phyloP scores from a whole-genome alignment of 2,797 vertebrate species.

The Distichodus sexfasciatus region DNA sequence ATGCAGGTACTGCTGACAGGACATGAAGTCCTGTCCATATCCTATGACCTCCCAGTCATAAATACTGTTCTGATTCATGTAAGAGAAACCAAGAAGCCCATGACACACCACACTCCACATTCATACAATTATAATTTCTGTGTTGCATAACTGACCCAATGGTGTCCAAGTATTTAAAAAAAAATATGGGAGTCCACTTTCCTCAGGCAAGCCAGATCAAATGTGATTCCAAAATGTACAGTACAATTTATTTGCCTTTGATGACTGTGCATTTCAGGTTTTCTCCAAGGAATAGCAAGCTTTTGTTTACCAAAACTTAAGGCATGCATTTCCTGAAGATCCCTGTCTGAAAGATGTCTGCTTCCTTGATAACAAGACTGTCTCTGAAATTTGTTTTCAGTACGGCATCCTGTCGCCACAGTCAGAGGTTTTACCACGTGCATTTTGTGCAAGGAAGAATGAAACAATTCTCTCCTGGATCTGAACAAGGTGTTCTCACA shows the following conservation, averaged over 20 bases:
- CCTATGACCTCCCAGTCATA: constrained; percentile 5
- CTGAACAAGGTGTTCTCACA: neutral
- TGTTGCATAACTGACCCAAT: constrained; percentile 21
- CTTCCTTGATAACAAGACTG: constrained; percentile 55
- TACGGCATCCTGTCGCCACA: constrained; percentile 48
- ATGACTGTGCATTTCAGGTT: neutral
- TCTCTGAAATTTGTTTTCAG: constrained; percentile 47
- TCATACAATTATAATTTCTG: constrained; percentile 11
- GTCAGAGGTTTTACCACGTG: constrained; percentile 6
- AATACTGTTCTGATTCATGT: neutral
- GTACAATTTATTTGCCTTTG: neutral
- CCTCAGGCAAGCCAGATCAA: neutral
- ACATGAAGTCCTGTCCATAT: neutral
- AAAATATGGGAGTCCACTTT: neutral
- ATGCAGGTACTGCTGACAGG: neutral
- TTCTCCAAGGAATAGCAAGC: neutral
- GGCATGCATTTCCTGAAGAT: constrained; percentile 48
- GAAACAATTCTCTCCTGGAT: neutral
- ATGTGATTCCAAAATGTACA: neutral
- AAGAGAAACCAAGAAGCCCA: neutral
- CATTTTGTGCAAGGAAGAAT: neutral
- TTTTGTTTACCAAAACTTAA: constrained; percentile 37
- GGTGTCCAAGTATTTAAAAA: constrained; percentile 13
- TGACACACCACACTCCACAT: constrained; percentile 6
- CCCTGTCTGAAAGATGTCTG: constrained; percentile 30